Evolutionary conservation across 2,888 invertebrate genomes (phyloP), one percentile per base, ranked within the genome.

Genomic region (Hedychridium roseum): DNA sequence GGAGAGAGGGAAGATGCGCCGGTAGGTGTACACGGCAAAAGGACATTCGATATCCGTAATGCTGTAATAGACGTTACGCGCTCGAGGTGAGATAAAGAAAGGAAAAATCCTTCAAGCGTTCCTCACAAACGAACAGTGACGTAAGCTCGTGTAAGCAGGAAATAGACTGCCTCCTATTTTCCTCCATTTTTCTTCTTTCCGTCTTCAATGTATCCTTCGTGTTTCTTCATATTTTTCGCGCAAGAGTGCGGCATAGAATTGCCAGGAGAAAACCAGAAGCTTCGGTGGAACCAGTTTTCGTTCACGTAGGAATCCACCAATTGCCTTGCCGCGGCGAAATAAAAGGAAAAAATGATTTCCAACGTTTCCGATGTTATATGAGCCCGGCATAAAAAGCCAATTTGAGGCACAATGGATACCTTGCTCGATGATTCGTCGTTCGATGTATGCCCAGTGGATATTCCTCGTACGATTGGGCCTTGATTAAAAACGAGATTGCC

Each of bases 1-100:
- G 47, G 39, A 39, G 49, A 43, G 48, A 42, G 32, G 47, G 54
- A 7, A 57, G 43, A 60, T 56, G 60, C 61, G 51, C 44, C 50
- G n/a, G n/a, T n/a, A 46, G 34, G 47, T 55, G 50, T 59, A 57
- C 66, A n/a, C n/a, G n/a, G n/a, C 66, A 77, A 78, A 77, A 76
- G 70, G 78, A 78, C 76, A 78, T 78, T 73, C 76, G 78, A 78
- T 78, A 76, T 76, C 72, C 68, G 73, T 73, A 78, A 75, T 77
- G 57, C 73, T 70, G 68, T 73, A 77, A 76, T 77, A 75, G 72
- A 11, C 23, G 42, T 31, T 17, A 26, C 18, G 27, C 41, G 37
- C 32, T 31, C 39, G 37, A 23, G 17, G 26, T 15, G 46, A 30
- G 23, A 44, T 35, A 38, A 32, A 11, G 21, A 49, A 50, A 50